Base-by-base conservation (phyloP, 2,888 invertebrate species). In the Andrena hattorfiana region DNA sequence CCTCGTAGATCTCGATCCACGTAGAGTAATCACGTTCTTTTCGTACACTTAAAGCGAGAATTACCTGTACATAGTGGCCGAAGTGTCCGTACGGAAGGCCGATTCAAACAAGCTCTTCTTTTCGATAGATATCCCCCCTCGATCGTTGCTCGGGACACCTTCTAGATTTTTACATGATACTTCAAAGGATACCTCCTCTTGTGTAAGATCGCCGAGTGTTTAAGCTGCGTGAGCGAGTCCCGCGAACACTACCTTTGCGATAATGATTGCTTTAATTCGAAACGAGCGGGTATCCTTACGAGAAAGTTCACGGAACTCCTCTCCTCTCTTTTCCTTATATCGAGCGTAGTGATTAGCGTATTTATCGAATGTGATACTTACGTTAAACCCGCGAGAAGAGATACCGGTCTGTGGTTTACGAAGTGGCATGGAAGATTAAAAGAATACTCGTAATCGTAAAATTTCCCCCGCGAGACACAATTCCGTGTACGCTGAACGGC, bases 321-420 rank as follows among this genome's bases (percentile, higher is more conserved):
- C 32, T 78, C 64, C 32, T 59, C 16, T 71, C 67, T 48, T 71
- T 69, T 42, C 54, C 32, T 86, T 66, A 23, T 42, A 49, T 77
- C 71, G 63, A 59, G 54, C 56, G 30, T 64, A 69, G 49, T 63
- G 68, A 74, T 74, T 84, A 91, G 86, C 78, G 78, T 90, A 91
- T 89, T 89, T 85, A 89, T 87, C 89, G 87, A 91, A 90, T 93
- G 92, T 92, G 92, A 92, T 93, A 93, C 88, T 92, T 92, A 90
- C 87, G 87, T 91, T 92, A 85, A 66, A 77, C 51, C 32, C 72
- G 67, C 56, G 66, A 23, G 63, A 75, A 64, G 56, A 49, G 42
- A 71, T 64, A 63, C 20, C 56, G 66, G 20, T 67, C 42, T 42
- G 42, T 42, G 42, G 42, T 42, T 42, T 16, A 42, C 42, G 42